Base-by-base conservation (phyloP, 2,888 invertebrate genomes). In the Cephus nigrinus region DNA sequence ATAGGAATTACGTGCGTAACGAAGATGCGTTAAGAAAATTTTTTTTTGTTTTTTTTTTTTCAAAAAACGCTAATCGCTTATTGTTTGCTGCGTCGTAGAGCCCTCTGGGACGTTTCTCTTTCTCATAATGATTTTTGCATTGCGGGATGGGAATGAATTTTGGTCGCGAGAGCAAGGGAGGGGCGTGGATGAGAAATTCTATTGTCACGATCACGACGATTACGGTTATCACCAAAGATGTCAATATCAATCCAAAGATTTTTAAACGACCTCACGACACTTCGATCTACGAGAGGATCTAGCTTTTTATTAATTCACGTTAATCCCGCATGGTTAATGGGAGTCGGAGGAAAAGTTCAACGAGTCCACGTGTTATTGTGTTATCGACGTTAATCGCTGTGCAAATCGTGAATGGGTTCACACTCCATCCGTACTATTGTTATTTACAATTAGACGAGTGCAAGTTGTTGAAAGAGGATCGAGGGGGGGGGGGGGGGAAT, bases 61-160 rank as follows among this genome's bases (percentile, higher is more conserved):
- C 12, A 12, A 40, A 40, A 83, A 86, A 84, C 84, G 87, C 86
- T 86, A 88, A 89, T 90, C 86, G 85, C 85, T 88, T 89, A 89
- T 90, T 89, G 89, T 89, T 82, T 89, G 87, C 84, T 75, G 84
- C 84, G 83, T 82, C 81, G 2, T 86, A 86, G 83, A 81, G 73
- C 80, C 84, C 80, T 78, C 73, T 82, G 82, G 82, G 81, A 73
- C n/a, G 15, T 35, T 34, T 74, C 35, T 68, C 33, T 32, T n/a
- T 32, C 23, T 76, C 35, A 40, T 69, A n/a, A 68, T 75, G 30
- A 40, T 80, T 83, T 80, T 82, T 79, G 80, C 82, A 78, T 81
- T 73, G 82, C 76, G 73, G 77, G 80, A 83, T 81, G 69, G 15
- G 30, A 71, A 31, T 12, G 71, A 71, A 71, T 3, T 1, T 12